phyloP scores from a whole-genome alignment of 2,888 invertebrate species.

The Nymphalis urticae region DNA sequence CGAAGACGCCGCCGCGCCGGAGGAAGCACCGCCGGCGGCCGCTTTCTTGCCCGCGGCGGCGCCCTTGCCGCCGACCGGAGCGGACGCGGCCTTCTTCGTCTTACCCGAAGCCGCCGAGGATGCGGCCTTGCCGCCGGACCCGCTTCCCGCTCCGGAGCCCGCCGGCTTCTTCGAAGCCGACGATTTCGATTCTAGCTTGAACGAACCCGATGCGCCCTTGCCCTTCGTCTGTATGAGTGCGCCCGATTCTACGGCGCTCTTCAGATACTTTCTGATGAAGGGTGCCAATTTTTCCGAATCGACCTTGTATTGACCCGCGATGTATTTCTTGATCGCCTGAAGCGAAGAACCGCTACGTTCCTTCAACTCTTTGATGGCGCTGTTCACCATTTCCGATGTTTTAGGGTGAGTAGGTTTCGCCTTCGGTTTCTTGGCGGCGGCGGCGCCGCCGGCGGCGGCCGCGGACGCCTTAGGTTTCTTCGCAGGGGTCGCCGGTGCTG shows the following conservation, averaged over 20 bases:
- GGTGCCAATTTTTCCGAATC: constrained; percentile 73
- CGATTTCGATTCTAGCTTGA: constrained; percentile 61
- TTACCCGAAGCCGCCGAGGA: constrained; percentile 39
- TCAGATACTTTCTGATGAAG: constrained; percentile 81
- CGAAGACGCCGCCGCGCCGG: constrained; percentile 47
- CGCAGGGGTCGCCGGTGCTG: constrained; percentile 53
- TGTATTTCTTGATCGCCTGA: constrained; percentile 82
- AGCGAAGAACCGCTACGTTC: constrained; percentile 82
- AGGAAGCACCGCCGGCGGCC: constrained; percentile 40
- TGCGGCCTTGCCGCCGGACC: constrained; percentile 43
- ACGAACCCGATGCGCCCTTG: constrained; percentile 75
- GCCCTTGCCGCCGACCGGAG: constrained; percentile 36
- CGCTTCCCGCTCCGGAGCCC: constrained; percentile 3
- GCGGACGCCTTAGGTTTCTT: too few species aligned
- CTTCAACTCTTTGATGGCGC: constrained; percentile 48
- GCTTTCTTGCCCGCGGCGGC: constrained; percentile 21
- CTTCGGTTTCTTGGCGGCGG: constrained; percentile 43
- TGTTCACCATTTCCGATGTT: constrained; percentile 32
- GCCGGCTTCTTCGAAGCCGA: constrained; percentile 42
- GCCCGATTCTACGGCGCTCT: constrained; percentile 78
- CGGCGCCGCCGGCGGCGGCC: too few species aligned
- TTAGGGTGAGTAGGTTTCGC: constrained; percentile 40
- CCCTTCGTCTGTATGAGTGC: constrained; percentile 80
- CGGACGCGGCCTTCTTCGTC: constrained; percentile 43
- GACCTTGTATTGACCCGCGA: constrained; percentile 78